phyloP scores from a whole-genome alignment of 2,797 vertebrate genomes.

The Arnoldichthys spilopterus region DNA sequence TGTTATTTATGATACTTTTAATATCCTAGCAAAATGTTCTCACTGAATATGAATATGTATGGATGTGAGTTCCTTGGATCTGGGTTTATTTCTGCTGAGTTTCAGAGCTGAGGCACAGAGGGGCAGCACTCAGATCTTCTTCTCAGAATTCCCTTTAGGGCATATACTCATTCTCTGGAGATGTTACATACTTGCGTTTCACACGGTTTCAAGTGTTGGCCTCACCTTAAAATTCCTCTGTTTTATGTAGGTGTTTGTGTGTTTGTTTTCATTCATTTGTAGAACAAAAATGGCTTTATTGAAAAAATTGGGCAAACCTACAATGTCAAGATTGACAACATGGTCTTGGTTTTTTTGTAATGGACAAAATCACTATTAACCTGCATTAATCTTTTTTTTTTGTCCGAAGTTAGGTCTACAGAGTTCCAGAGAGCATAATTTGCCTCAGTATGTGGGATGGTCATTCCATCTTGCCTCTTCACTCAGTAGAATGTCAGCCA shows the following conservation, averaged over 20 bases:
- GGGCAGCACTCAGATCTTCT: conserved; percentile 27
- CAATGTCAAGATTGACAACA: too few relatives aligned
- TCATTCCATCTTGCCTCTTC: too few relatives aligned
- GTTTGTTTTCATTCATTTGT: not conserved
- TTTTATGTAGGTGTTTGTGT: conserved; percentile 37
- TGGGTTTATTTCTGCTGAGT: conserved; percentile 5
- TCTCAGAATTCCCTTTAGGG: conserved; percentile 47
- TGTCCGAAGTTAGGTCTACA: too few relatives aligned
- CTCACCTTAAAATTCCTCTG: conserved; percentile 27
- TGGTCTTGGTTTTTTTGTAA: too few relatives aligned
- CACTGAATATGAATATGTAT: not conserved
- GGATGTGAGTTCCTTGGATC: not conserved
- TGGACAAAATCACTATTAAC: too few relatives aligned
- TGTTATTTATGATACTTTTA: conserved; percentile 1
- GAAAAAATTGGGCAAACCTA: not conserved
- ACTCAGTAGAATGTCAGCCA: too few relatives aligned
- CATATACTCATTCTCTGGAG: conserved; percentile 41
- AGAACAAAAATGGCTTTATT: not conserved
- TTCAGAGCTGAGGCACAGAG: conserved; percentile 19
- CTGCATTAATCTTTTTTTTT: too few relatives aligned
- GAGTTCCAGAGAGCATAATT: too few relatives aligned
- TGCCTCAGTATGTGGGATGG: too few relatives aligned
- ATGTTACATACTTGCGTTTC: conserved; percentile 45
- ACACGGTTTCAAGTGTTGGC: conserved; percentile 52
- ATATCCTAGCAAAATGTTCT: not conserved